Evolutionary conservation across 2,797 vertebrate genomes (phyloP).

Genomic region (Chelon labrosus): DNA sequence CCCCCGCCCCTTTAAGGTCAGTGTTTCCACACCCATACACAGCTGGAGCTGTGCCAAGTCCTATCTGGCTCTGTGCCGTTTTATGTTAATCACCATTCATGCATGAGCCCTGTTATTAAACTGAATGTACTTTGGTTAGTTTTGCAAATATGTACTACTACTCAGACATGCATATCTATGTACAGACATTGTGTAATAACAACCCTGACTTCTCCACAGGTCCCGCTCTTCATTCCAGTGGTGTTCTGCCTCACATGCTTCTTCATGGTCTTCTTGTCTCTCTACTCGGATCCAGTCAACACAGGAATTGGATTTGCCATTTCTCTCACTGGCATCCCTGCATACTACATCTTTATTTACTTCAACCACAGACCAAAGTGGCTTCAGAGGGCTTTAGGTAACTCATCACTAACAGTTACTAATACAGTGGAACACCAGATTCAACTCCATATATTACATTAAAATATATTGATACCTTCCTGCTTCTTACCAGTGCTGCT

Average conservation of each 20-base stretch:
- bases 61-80: neutral
- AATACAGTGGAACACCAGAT: neutral
- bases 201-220: constrained; percentile 79
- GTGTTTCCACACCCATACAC: constrained; percentile 11
- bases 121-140: neutral
- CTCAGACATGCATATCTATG: neutral
- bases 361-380: constrained; percentile 88
- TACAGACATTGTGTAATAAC: neutral
- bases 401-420: constrained; percentile 6
- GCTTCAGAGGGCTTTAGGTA: constrained; percentile 78
- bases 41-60: neutral
- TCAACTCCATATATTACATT: neutral
- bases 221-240: constrained; percentile 93
- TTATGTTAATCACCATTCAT: neutral
- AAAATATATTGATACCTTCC: no score
- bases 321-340: constrained; percentile 93
- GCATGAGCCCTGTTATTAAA: neutral
- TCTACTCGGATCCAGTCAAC: constrained; percentile 94
- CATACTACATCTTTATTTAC: constrained; percentile 94
- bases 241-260: constrained; percentile 94
- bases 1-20: constrained; percentile 96
- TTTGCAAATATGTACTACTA: neutral
- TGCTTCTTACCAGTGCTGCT: no score
- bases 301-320: constrained; percentile 95
- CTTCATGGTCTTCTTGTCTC: constrained; percentile 95